phyloP scores from a whole-genome alignment of 2,797 vertebrate species.

The Cirrhinus mrigala region DNA sequence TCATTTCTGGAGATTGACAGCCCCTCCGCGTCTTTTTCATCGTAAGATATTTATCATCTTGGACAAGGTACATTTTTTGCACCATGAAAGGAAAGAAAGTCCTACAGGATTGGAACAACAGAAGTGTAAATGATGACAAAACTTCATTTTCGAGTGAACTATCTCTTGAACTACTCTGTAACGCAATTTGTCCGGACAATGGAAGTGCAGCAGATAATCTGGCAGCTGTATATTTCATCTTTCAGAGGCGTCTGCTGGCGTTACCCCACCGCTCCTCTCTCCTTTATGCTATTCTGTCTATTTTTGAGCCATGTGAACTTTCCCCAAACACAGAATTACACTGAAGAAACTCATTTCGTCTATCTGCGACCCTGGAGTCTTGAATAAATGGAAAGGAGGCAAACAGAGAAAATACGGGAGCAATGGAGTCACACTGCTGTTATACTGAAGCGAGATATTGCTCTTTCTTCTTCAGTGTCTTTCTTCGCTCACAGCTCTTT shows the following conservation, averaged over 20 bases:
- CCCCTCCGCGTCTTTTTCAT: not conserved
- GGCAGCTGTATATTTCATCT: not conserved
- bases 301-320: constrained; percentile 55
- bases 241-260: not conserved
- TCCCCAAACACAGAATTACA: constrained; percentile 54
- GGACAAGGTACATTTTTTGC: not conserved
- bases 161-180: not conserved
- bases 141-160: not conserved
- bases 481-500: constrained; percentile 29
- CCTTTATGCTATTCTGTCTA: not conserved
- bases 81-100: not conserved
- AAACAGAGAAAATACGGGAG: constrained; percentile 54
- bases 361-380: constrained; percentile 60
- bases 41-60: not conserved
- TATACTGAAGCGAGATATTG: constrained; percentile 39
- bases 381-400: constrained; percentile 58
- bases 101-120: not conserved
- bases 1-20: not conserved
- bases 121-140: not conserved
- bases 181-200: constrained; percentile 6
- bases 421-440: constrained; percentile 51
- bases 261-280: constrained; percentile 7
- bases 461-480: constrained; percentile 8
- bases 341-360: constrained; percentile 70
- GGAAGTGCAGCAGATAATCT: not conserved